Base-by-base conservation (phyloP, 1,140 invertebrate species). In the Sitobion miscanthi region DNA sequence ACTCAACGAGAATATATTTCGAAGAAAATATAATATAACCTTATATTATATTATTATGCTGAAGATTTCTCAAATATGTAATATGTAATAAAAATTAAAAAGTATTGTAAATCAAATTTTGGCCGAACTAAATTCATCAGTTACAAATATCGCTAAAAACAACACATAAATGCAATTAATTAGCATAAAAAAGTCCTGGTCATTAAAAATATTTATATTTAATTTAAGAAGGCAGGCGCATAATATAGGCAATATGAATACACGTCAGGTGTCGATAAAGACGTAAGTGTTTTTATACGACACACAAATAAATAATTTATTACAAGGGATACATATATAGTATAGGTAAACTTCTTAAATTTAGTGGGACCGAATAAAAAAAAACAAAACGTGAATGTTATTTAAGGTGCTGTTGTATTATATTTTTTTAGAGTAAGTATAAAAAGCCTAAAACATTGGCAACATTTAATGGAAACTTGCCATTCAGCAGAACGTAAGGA, bases 391-490 rank as follows among this genome's bases (percentile, higher is more conserved):
- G 11, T 38, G 8, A 23, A 89, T 30, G n/a, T 57, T 57, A 54
- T 54, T 57, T 54, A 89, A 89, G 49, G 30, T 35, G 23, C 87
- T 35, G 30, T 25, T 54, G 25, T 89, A 23, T 89, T 90, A 69
- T 45, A 90, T 47, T 90, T 90, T 62, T 90, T 90, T 90, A 90
- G 42, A 90, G 45, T 52, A 49, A 90, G 42, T 52, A 52, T 35
- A 69, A 90, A 90, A 90, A 42, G 54, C 38, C 54, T 62, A 90
- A 38, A 69, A 62, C 45, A 57, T 85, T 93, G 91, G 91, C 91
- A 93, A 93, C 91, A 86, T 93, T 93, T 25, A 30, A 93, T 93
- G 91, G 91, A 86, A 57, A 93, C 82, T 93, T 93, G 91, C 91
- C 91, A 93, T 93, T 93, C 21, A 86, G 49, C 0, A 86, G 25